Conservation (phyloP, 2,888 invertebrate species). For the Carterocephalus palaemon region DNA sequence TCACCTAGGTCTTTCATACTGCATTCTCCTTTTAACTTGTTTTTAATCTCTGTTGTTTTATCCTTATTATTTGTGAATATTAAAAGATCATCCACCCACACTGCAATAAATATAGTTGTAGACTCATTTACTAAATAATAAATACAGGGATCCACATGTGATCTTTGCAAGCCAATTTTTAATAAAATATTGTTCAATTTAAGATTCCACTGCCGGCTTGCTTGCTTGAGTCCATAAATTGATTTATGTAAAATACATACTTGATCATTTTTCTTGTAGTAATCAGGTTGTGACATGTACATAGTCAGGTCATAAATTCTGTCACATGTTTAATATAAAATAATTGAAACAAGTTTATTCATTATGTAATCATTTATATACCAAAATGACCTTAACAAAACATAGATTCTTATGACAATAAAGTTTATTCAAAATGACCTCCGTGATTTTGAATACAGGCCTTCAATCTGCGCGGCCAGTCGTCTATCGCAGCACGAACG, state of each 20-base stretch:
- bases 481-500: too few species aligned
- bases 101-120: slow-evolving; percentile 23
- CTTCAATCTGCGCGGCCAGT: too few species aligned
- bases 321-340: too few species aligned
- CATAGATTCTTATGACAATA: too few species aligned
- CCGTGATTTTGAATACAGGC: too few species aligned
- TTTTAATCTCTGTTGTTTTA: slow-evolving; percentile 17
- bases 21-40: slow-evolving; percentile 22
- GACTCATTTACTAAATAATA: slow-evolving; percentile 20
- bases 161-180: slow-evolving; percentile 19
- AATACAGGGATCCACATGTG: slow-evolving; percentile 26
- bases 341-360: too few species aligned
- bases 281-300: slow-evolving; percentile 30
- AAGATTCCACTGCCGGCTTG: slow-evolving; percentile 17
- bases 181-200: slow-evolving; percentile 1
- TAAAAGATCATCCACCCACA: slow-evolving; percentile 29
- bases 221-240: slow-evolving; percentile 30
- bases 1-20: slow-evolving; percentile 28
- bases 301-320: too few species aligned
- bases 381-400: too few species aligned
- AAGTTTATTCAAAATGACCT: too few species aligned
- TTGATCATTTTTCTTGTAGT: slow-evolving; percentile 25
- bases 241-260: slow-evolving; percentile 30
- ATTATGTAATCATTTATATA: too few species aligned
- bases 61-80: neutral